A percentile compares a stretch with the other conserved stretches of the same genome.
These are phyloP conservation scores for Paedocypris micromegethes DNA, from an alignment of 2,797 vertebrate genomes.

Conservation along the genomic window DNA sequence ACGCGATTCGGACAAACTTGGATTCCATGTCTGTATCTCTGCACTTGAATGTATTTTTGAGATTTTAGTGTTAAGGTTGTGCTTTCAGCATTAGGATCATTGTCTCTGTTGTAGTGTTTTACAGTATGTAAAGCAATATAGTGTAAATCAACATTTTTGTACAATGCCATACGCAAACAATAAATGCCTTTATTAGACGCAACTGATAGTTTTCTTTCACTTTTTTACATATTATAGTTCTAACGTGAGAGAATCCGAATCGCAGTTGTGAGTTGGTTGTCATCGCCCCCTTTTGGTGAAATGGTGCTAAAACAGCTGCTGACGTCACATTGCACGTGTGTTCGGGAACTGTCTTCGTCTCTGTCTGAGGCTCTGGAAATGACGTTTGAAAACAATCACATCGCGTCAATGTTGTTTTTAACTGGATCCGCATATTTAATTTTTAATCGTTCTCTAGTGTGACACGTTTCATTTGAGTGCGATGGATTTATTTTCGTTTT, in stretches of 20 bases:
- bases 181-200: background rate
- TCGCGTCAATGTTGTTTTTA: too few species aligned
- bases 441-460: too few species aligned
- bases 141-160: background rate
- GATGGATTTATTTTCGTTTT: too few species aligned
- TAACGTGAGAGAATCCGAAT: background rate
- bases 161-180: background rate
- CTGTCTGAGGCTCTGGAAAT: too few species aligned
- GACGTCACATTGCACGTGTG: background rate
- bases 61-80: background rate
- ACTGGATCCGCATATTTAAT: too few species aligned
- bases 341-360: background rate
- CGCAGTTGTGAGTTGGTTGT: background rate
- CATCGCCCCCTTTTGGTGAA: conserved; percentile 13
- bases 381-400: too few species aligned
- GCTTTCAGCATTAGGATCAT: background rate
- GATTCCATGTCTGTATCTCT: background rate
- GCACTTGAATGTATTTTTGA: conserved; percentile 3
- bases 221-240: too few species aligned
- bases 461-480: too few species aligned
- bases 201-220: background rate
- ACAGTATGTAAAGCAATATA: conserved; percentile 26
- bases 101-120: conserved; percentile 1
- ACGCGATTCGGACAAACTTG: too few species aligned
- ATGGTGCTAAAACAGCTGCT: conserved; percentile 41